These are phyloP conservation scores for Strongylocentrotus purpuratus DNA, from an alignment of 35 echinoderm and acorn worm species.

Conservation along the genomic window DNA sequence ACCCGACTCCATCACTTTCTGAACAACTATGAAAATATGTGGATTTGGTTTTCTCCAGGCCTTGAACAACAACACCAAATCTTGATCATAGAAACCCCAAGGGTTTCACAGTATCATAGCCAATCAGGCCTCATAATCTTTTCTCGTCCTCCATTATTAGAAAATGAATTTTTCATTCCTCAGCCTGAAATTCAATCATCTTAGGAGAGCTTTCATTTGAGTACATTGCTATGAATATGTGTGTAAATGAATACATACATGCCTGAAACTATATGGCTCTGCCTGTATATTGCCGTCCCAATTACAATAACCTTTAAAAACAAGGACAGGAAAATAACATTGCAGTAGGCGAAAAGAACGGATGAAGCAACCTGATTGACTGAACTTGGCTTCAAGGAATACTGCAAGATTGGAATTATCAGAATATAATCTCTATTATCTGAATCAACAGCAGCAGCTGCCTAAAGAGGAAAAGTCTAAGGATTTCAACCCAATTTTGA, in stretches of 20 bases:
- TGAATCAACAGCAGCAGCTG: neutral
- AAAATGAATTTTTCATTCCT: neutral
- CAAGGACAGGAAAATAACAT: neutral
- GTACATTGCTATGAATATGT: neutral
- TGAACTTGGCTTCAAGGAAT: neutral
- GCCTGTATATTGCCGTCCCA: neutral
- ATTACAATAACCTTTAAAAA: conserved; percentile 14
- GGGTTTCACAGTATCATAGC: neutral
- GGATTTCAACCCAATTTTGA: neutral
- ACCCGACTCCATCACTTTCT: neutral
- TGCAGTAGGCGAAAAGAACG: neutral
- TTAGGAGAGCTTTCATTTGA: neutral
- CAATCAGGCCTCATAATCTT: neutral
- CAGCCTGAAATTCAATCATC: conserved; percentile 10
- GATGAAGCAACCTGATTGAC: neutral
- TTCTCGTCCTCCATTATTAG: neutral
- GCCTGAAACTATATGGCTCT: neutral
- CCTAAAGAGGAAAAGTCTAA: neutral
- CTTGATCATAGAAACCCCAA: neutral
- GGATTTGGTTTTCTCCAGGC: neutral
- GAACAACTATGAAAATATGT: neutral
- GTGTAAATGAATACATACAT: conserved; percentile 4
- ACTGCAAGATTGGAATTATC: neutral
- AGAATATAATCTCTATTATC: neutral
- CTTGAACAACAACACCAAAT: neutral